phyloP scores from a whole-genome alignment of 2,113 vertebrate genomes.

The Muntiacus muntjak region DNA sequence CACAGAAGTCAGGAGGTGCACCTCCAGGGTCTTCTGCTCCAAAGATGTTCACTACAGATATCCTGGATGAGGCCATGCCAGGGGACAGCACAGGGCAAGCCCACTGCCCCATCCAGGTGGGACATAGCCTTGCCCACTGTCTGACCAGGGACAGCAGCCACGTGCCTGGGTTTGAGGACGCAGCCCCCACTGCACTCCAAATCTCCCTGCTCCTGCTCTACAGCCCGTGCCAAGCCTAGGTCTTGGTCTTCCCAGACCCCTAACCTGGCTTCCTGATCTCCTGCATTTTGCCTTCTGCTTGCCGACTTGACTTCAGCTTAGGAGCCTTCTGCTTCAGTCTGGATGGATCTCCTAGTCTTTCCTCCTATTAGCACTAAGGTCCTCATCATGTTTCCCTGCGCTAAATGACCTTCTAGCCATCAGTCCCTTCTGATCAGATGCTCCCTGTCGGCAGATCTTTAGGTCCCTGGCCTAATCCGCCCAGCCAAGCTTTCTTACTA shows the following conservation, averaged over 20 bases:
- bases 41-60: not conserved
- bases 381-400: too few species aligned
- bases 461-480: not conserved
- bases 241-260: not conserved
- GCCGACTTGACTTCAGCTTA: not conserved
- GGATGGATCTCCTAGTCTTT: too few species aligned
- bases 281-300: not conserved
- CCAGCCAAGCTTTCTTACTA: not conserved
- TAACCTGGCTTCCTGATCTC: not conserved
- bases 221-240: not conserved
- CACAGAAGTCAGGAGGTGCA: rapidly evolving
- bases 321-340: not conserved
- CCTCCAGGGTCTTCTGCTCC: not conserved
- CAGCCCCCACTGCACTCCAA: not conserved
- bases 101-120: rapidly evolving
- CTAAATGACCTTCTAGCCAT: not conserved
- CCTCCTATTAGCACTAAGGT: not conserved
- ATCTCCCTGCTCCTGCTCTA: not conserved
- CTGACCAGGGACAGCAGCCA: rapidly evolving
- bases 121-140: not conserved
- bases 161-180: not conserved
- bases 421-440: not conserved
- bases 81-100: too few species aligned
- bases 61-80: not conserved
- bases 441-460: not conserved